Evolutionary conservation across 1,140 invertebrate species (phyloP), one percentile per base, ranked within the genome.

Genomic region (Eurosta solidaginis): DNA sequence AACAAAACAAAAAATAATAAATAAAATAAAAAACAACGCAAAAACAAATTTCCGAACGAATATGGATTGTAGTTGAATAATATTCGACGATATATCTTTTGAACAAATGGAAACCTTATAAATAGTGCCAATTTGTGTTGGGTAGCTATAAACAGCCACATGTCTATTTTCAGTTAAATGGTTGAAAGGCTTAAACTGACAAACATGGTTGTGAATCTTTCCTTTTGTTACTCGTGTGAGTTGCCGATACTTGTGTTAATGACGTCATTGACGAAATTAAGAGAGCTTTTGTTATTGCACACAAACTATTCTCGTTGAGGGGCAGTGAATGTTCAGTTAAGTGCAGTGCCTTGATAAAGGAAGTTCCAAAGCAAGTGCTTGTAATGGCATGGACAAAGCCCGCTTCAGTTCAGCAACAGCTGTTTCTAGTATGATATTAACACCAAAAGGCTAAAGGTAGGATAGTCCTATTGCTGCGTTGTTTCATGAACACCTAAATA

Each of bases 201-300:
- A 36, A 68, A 40, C 54, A 68, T 40, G 12, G 27, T 42, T 10
- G 22, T 33, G 59, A 10, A 14, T 14, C 10, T 14, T 40, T 40
- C 33, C 59, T n/a, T 68, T 68, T 68, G 33, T 68, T 68, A 40
- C 7, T 20, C 3, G 17, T 36, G n/a, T 12, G 6, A 29, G 52
- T 14, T 68, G 59, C 59, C 40, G 59, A 22, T 42, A 20, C 29
- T 40, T 33, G 33, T 68, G 59, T 68, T 68, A 68, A 68, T 68
- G 59, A 68, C 59, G 59, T 68, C 59, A 68, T 68, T 68, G 59
- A 68, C 59, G 59, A 68, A 68, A 68, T 68, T 68, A 68, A 68
- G 40, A 68, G 59, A n/a, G n/a, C n/a, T n/a, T n/a, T n/a, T n/a
- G n/a, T n/a, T n/a, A n/a, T n/a, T n/a, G n/a, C n/a, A n/a, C n/a